Evolutionary conservation across 2,888 invertebrate species (phyloP), one percentile per base, ranked within the genome.

Genomic region (Cephus nigrinus): DNA sequence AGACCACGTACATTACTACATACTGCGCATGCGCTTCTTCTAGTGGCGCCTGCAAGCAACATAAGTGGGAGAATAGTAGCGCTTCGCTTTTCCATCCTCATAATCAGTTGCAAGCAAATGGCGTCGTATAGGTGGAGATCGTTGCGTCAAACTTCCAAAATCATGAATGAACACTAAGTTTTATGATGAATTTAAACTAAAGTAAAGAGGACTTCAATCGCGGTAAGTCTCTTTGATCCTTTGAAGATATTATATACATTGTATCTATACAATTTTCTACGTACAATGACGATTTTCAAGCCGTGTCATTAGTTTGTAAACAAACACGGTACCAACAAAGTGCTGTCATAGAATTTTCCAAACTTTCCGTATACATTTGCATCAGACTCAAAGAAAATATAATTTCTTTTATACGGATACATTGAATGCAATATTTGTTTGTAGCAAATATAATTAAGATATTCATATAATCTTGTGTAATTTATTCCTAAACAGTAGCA

Each of bases 61-160:
- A 15, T 15, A 40, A 40, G 40, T 40, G 40, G 40, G 40, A 40
- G 40, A 40, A 40, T 40, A 15, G 40, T 40, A 40, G 40, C 40
- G 40, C 40, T 40, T 40, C 40, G 15, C 40, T 40, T 40, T 40
- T 40, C 15, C 40, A 40, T 40, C 15, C 40, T 40, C 40, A 5
- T 15, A 40, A 40, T 40, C 84, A 86, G 91, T 91, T 89, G 88
- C 88, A 90, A 91, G 92, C 90, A 92, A 92, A 92, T 92, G 92
- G 92, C 92, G 92, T 92, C 92, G 87, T 88, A 86, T 87, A 89
- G 92, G 90, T 91, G 91, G 91, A 91, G 89, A 89, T 90, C 90
- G 89, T 90, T 90, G 89, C 90, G 88, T 90, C 89, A 87, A 88
- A 87, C 90, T 88, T 85, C 84, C 84, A 88, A 90, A 92, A 91